Evolutionary conservation across 2,888 invertebrate species (phyloP).

Genomic region (Julus scandinavius): DNA sequence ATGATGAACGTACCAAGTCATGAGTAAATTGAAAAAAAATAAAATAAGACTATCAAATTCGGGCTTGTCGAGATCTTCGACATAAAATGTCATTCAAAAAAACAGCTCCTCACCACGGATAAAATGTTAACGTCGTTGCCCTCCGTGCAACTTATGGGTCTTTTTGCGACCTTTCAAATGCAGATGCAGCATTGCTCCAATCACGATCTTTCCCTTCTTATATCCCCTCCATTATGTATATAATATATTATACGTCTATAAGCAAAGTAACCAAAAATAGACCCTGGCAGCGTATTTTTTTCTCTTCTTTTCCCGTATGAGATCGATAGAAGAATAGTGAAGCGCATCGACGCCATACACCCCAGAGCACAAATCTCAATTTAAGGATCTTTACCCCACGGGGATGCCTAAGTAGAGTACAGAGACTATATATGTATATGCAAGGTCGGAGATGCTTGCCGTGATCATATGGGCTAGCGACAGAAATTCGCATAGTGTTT

Average conservation of each 20-base stretch:
- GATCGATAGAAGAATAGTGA: not conserved
- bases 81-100: not conserved
- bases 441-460: too few relatives aligned
- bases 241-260: not conserved
- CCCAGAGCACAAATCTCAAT: not conserved
- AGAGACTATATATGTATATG: not conserved
- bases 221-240: not conserved
- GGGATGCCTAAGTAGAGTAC: not conserved
- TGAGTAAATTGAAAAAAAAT: not conserved
- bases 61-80: not conserved
- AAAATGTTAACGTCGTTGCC: not conserved
- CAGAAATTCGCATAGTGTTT: not conserved
- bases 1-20: not conserved
- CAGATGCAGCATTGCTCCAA: not conserved
- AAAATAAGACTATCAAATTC: slow-evolving; percentile 7
- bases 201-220: slow-evolving; percentile 18
- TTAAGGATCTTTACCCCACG: not conserved
- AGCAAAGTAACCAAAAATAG: not conserved
- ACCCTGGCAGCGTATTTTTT: not conserved
- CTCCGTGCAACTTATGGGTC: not conserved
- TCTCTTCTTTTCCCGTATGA: too few relatives aligned
- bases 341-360: not conserved
- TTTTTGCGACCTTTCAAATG: not conserved
- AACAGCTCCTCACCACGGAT: not conserved
- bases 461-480: too few relatives aligned